Percentiles rank a stretch among this genome's conserved stretches.
Evolutionary conservation across 1,140 invertebrate genomes (phyloP).

Genomic region (Aphaenogaster ashmeadi): DNA sequence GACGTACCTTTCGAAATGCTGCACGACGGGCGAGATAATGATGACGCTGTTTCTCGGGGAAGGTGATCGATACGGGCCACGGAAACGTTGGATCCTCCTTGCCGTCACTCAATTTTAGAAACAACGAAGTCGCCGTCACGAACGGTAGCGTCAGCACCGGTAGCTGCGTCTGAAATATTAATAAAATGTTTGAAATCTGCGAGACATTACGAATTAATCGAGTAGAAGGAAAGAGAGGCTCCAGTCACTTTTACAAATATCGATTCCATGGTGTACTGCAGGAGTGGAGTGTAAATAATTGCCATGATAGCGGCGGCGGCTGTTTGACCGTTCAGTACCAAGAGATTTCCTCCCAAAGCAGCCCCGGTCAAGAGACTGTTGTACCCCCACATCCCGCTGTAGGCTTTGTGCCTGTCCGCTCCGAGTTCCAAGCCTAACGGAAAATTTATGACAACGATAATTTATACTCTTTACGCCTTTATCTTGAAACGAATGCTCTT

Average conservation of each 20-base stretch:
- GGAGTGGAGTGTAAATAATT: slow-evolving; percentile 81
- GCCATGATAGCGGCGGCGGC: slow-evolving; percentile 80
- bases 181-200: slow-evolving; percentile 28
- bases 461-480: not conserved
- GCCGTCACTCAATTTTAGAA: slow-evolving; percentile 80
- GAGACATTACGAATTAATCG: not conserved
- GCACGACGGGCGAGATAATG: slow-evolving; percentile 68
- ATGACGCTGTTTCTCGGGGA: slow-evolving; percentile 83
- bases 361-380: slow-evolving; percentile 84
- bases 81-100: slow-evolving; percentile 74
- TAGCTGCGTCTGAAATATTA: slow-evolving; percentile 77
- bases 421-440: slow-evolving; percentile 76
- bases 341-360: slow-evolving; percentile 83
- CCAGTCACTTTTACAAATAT: slow-evolving; percentile 75
- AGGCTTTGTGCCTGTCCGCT: slow-evolving; percentile 78
- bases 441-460: slow-evolving; percentile 3
- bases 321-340: slow-evolving; percentile 83
- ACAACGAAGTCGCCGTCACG: slow-evolving; percentile 82
- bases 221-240: slow-evolving; percentile 11
- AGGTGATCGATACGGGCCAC: slow-evolving; percentile 74
- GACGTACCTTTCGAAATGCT: slow-evolving; percentile 48
- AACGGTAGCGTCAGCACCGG: slow-evolving; percentile 85
- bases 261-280: slow-evolving; percentile 80
- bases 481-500: not conserved
- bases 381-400: slow-evolving; percentile 85